Conservation (phyloP, 2,888 invertebrate species). For the Prenolepis imparis region DNA sequence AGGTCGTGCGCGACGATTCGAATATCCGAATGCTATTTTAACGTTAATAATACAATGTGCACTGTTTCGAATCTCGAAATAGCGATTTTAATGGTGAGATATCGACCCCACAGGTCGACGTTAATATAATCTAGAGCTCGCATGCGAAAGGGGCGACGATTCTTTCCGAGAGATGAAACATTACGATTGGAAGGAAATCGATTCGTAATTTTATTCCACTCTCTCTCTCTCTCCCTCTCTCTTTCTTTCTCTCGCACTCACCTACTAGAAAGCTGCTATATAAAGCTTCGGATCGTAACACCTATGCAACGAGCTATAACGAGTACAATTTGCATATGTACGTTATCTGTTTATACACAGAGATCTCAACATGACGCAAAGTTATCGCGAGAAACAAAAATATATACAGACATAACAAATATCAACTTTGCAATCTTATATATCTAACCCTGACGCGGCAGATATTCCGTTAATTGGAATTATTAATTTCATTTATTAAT, state of each 20-base stretch:
- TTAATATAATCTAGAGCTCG: slow-evolving; percentile 33
- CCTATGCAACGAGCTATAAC: slow-evolving; percentile 4
- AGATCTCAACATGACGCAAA: background rate
- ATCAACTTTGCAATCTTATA: background rate
- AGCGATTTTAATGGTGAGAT: slow-evolving; percentile 9
- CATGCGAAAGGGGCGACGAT: slow-evolving; percentile 16
- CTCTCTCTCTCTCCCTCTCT: background rate
- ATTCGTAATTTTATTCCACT: slow-evolving; percentile 45
- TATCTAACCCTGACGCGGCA: background rate
- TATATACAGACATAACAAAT: background rate
- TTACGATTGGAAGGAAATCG: slow-evolving; percentile 37
- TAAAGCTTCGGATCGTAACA: slow-evolving; percentile 16
- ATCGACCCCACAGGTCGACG: slow-evolving; percentile 3
- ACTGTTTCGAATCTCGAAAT: slow-evolving; percentile 3
- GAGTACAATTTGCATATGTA: background rate
- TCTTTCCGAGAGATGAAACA: slow-evolving; percentile 24
- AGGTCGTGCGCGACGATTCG: background rate
- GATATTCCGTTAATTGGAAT: background rate
- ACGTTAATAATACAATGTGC: slow-evolving; percentile 6
- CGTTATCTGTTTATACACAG: slow-evolving; percentile 7
- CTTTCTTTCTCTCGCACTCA: background rate
- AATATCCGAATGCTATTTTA: background rate
- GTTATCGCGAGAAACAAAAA: background rate
- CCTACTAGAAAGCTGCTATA: background rate
- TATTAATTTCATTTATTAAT: background rate